phyloP scores from a whole-genome alignment of 2,113 vertebrate species.

The Pseudolaguvia tuberculata region DNA sequence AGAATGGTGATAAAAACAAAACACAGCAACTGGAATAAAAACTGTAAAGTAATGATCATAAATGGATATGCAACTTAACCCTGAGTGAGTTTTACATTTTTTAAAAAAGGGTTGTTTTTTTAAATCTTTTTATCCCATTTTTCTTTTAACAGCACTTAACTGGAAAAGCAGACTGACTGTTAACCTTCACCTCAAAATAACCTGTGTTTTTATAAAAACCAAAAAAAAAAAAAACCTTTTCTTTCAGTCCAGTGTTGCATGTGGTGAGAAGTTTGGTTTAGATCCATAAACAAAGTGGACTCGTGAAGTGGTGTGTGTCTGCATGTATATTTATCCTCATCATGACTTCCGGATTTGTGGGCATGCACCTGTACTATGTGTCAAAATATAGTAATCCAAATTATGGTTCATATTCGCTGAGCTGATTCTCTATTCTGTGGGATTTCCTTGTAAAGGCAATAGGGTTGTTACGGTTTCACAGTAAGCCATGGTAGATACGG shows the following conservation, averaged over 20 bases:
- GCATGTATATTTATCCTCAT: conserved; percentile 22
- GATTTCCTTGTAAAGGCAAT: conserved; percentile 14
- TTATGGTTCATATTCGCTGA: conserved; percentile 6
- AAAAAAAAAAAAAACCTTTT: conserved; percentile 13
- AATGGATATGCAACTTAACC: conserved; percentile 28
- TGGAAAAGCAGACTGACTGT: conserved; percentile 25
- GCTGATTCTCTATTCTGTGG: conserved; percentile 4
- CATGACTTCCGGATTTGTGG: conserved; percentile 12
- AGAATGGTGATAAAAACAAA: conserved; percentile 9
- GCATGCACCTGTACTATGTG: conserved; percentile 37
- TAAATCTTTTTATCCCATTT: conserved; percentile 8
- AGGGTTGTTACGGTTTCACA: conserved; percentile 10
- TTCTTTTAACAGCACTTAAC: conserved; percentile 22
- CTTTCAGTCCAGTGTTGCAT: conserved; percentile 38
- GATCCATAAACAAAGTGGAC: conserved; percentile 37
- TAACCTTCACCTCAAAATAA: conserved; percentile 24
- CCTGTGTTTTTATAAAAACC: not conserved
- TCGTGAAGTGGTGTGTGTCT: conserved; percentile 18
- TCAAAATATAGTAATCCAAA: conserved; percentile 21
- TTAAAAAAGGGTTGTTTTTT: too few species aligned
- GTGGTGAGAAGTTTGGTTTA: conserved; percentile 35
- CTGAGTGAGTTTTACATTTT: conserved; percentile 16
- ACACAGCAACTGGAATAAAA: not conserved
- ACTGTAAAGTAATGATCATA: conserved; percentile 14
- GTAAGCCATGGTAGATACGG: too few species aligned